Evolutionary conservation across 2,888 invertebrate genomes (phyloP), one percentile per base, ranked within the genome.

Genomic region (Rotaria socialis): DNA sequence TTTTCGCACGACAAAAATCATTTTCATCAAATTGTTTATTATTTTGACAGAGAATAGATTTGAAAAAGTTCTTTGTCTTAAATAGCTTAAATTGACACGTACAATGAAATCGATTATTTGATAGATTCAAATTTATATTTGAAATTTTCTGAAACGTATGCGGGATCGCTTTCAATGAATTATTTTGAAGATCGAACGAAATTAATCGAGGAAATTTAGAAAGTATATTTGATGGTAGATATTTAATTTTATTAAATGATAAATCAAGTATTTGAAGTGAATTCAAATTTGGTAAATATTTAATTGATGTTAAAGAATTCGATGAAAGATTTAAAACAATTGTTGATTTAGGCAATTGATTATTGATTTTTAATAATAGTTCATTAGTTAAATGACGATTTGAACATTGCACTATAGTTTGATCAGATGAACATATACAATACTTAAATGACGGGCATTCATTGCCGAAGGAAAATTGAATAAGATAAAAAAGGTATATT

Each of bases 301-400:
- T 41, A 43, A 47, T 47, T n/a, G 80, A n/a, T 47, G 80, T 80
- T 80, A 80, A 80, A 2, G 11, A n/a, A 80, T 80, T 80, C 35
- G 80, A 80, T 43, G 80, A 80, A 4, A 80, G 11, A 80, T 80
- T 80, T 80, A 80, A n/a, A n/a, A 80, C 11, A 11, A 80, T 43
- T 47, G 80, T 47, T 47, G 80, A 47, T 80, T 10, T 47, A 22
- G 80, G 80, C 10, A 80, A 24, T 80, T 80, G 19, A 35, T 19
- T 35, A 67, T 16, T 67, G 5, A 67, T 16, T 27, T 67, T 67
- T 16, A 67, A 67, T 35, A 67, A 35, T 67, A 67, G 5, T 35
- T 67, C 67, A 67, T 67, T 41, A 8, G 67, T 67, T 67, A 67
- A 35, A 35, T 35, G 67, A 35, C 19, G 67, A 67, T 67, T 35